Conservation (phyloP, 2,888 invertebrate genomes). For the Drosophila antonietae region DNA sequence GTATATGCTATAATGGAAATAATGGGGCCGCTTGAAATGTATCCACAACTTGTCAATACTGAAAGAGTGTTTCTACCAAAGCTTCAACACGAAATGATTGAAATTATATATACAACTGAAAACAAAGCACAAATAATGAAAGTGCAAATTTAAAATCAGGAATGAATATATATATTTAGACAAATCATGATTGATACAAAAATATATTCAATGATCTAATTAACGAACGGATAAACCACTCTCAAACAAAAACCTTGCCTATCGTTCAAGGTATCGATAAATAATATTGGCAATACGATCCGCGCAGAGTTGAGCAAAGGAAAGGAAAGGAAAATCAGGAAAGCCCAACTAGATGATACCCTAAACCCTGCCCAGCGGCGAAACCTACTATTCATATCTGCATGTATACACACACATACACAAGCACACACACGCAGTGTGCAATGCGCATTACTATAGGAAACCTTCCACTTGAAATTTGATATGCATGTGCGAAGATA, state of each 20-base stretch:
- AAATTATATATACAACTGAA: neutral
- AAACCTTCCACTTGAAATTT: too few species aligned
- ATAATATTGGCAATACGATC: neutral
- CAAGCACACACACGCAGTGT: too few species aligned
- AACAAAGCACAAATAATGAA: neutral
- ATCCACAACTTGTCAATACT: slow-evolving; percentile 17
- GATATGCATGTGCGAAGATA: too few species aligned
- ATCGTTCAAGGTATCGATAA: neutral
- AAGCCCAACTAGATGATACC: neutral
- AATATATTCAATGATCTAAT: too few species aligned
- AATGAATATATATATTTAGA: neutral
- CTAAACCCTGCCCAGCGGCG: neutral
- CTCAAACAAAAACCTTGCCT: neutral
- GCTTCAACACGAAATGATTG: slow-evolving; percentile 3
- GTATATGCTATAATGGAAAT: too few species aligned
- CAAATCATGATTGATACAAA: slow-evolving; percentile 4
- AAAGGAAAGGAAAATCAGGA: neutral
- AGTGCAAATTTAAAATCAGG: neutral
- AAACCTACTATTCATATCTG: too few species aligned
- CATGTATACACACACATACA: too few species aligned
- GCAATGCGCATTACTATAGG: too few species aligned
- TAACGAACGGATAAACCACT: neutral
- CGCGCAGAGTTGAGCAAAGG: neutral
- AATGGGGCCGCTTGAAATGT: slow-evolving; percentile 9
- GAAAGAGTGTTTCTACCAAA: slow-evolving; percentile 6